Base-by-base conservation (phyloP, 2,797 vertebrate species). In the Hemibagrus guttatus region DNA sequence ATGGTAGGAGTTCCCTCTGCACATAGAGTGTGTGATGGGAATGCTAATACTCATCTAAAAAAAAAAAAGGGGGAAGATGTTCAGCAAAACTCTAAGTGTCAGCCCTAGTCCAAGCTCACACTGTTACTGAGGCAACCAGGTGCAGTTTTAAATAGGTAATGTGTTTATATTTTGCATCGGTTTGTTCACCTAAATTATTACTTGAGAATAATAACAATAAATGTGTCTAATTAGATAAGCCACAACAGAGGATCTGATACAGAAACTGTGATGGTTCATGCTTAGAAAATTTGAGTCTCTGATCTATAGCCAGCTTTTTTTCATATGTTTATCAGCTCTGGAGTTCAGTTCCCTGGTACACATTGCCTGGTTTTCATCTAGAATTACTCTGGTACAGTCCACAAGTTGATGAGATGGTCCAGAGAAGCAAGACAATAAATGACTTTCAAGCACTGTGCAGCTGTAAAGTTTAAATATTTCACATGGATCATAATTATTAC, bases 101-200 rank as follows among this genome's bases (percentile, higher is more conserved):
- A 87, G 84, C 80, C 58, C 12, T 58, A 59, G 39, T 79, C 72
- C 54, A 69, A 63, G 49, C 28, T 21, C 52, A 78, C 13, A 64
- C 58, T 63, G 87, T 93, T 88, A 46, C 92, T 86, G 90, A 92
- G 90, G 92, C 88, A 92, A 92, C 91, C 89, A 92, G 91, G 91
- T 91, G 88, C 87, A 81, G 46, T 49, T 8, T 49, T 7, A 28
- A 56, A 56, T 56, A 11, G 21, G 19, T 6, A 59, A 31, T 63
- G 28, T 49, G 23, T 64, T 81, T 49, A 81, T 49, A 64, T 16
- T 19, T n/a, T 63, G 5, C 16, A 6, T 81, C 13, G n/a, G 1
- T 16, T 12, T 42, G 59, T 58, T 58, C 31, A 4, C 28, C 13
- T 23, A 4, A 23, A 63, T 81, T 16, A 39, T 63, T 63, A 17